Percentiles rank a stretch among this genome's conserved stretches.
phyloP scores from a whole-genome alignment of 2,888 invertebrate species.

The Yponomeuta plumbellus region DNA sequence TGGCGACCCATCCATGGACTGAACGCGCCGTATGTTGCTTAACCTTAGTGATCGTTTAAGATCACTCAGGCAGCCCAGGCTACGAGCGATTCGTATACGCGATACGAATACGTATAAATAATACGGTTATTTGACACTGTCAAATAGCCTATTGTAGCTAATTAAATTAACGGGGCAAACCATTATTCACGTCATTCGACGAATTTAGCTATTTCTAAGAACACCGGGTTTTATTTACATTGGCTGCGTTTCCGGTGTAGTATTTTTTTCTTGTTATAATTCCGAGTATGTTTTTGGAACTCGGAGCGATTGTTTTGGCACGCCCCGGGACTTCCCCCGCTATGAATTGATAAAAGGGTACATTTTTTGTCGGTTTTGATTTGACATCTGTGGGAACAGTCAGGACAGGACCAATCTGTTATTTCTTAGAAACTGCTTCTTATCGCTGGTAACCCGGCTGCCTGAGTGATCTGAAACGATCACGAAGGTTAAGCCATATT shows the following conservation, averaged over 20 bases:
- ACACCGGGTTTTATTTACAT: constrained; percentile 55
- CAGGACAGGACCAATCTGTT: not conserved
- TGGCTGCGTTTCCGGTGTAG: constrained; percentile 49
- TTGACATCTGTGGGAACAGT: not conserved
- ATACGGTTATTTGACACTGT: no score
- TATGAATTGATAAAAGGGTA: not conserved
- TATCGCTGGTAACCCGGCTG: no score
- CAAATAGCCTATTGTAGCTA: no score
- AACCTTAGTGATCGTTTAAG: no score
- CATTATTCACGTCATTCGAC: not conserved
- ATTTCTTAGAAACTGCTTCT: not conserved
- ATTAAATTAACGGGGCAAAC: no score
- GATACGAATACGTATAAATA: no score
- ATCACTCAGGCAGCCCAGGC: no score
- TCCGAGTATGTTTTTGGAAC: constrained; percentile 19
- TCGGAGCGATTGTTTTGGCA: not conserved
- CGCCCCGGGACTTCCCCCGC: not conserved
- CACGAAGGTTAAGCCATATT: no score
- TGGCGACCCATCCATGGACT: no score
- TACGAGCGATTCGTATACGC: no score
- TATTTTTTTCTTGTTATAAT: constrained; percentile 36
- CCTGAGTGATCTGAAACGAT: no score
- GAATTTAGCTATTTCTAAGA: constrained; percentile 17
- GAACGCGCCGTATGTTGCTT: no score
- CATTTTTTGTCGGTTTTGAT: not conserved